Evolutionary conservation across 2,113 vertebrate species (phyloP), one percentile per base, ranked within the genome.

Genomic region (Coturnix japonica): DNA sequence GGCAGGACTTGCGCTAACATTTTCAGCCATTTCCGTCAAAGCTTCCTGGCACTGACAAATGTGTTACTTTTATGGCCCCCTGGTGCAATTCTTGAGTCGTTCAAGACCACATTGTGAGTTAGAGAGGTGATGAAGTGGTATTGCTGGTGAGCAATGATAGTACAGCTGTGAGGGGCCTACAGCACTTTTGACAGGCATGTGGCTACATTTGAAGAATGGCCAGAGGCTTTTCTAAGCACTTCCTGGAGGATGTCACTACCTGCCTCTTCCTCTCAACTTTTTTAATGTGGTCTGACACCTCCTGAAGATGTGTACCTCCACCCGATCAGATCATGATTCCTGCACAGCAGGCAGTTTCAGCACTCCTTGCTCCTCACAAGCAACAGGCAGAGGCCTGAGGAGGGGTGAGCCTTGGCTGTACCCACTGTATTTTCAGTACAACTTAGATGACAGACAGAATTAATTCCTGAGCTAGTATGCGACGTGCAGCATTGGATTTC

Each of bases 241-340:
- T 89, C 35, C 84, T 93, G 72, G 35, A 89, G 70, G 70, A 64
- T 93, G 78, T 87, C 78, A 87, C 47, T 56, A 46, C 56, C 75
- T 89, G 79, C 77, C 72, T 91, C 44, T 80, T n/a, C 59, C 16
- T 12, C 81, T 94, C 56, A 8, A 67, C 84, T 31, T 81, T 64
- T 60, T 44, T 86, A 57, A 93, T 67, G 41, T 54, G 31, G 35
- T 73, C 16, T 82, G 84, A 78, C 78, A 80, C 26, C 46, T 93
- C 63, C 46, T 33, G n/a, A 33, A 35, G 63, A 85, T 70, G 71
- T 8, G 6, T 87, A n/a, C 70, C 59, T 76, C 39, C 37, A 47
- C 3, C 20, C 3, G 0, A 9, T 23, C 44, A 63, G 74, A 21
- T 41, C 7, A 11, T 0, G 3, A 39, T 75, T 76, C 67, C 72